A percentile compares a stretch with the other conserved stretches of the same genome.
Evolutionary conservation across 2,888 invertebrate species (phyloP).

Genomic region (Drosophila ustulata): DNA sequence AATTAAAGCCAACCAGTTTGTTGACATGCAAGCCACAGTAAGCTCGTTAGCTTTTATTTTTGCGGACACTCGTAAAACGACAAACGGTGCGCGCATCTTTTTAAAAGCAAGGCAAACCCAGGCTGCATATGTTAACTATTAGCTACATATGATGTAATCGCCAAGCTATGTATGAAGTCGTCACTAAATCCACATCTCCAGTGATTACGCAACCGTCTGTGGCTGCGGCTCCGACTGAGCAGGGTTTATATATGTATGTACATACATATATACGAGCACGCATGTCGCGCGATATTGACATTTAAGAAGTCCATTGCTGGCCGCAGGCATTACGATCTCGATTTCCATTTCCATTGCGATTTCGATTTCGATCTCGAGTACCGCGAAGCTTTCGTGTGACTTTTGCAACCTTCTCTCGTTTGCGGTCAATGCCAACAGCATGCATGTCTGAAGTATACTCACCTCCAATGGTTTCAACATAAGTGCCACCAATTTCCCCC

Average conservation of each 20-base stretch:
- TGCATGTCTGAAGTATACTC: not conserved
- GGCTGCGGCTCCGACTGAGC: not conserved
- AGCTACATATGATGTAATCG: conserved; percentile 56
- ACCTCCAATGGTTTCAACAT: not conserved
- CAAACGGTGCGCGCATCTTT: conserved; percentile 50
- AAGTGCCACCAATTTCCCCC: not conserved
- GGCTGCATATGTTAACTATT: not conserved
- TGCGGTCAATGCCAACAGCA: not conserved
- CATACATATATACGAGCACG: not conserved
- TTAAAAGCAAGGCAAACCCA: not conserved
- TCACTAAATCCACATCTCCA: not conserved
- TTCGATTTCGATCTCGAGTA: not conserved
- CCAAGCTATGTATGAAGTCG: conserved; percentile 64
- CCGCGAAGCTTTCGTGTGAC: not conserved
- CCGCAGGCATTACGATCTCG: not conserved
- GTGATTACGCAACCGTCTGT: not conserved
- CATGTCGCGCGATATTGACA: not conserved
- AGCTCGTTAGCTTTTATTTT: not conserved
- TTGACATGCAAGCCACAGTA: not conserved
- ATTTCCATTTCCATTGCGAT: no score
- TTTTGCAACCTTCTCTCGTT: not conserved
- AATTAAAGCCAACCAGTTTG: conserved; percentile 65
- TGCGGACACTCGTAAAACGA: not conserved
- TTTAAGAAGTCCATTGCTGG: not conserved
- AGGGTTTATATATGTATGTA: no score